phyloP scores from a whole-genome alignment of 2,888 invertebrate species.

The Aleiodes alternator region DNA sequence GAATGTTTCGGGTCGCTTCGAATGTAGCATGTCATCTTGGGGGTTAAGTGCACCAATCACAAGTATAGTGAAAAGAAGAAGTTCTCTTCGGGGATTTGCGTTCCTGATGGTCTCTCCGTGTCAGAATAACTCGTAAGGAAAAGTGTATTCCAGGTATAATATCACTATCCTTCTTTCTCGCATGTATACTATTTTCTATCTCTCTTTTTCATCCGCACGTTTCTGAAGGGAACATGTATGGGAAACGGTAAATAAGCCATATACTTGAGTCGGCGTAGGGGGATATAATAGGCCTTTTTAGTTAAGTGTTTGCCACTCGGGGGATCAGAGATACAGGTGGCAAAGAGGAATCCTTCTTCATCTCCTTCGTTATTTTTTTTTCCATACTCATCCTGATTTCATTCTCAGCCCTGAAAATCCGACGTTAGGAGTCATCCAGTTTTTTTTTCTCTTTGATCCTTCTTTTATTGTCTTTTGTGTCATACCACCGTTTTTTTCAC shows the following conservation, averaged over 20 bases:
- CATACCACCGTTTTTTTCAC: constrained; percentile 25
- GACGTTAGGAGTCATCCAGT: constrained; percentile 13
- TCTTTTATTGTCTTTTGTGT: constrained; percentile 32
- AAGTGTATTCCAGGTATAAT: constrained; percentile 36
- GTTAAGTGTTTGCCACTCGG: constrained; percentile 69
- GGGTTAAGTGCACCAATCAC: constrained; percentile 67
- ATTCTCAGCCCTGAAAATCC: constrained; percentile 33
- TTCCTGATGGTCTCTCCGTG: constrained; percentile 32
- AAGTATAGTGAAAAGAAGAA: constrained; percentile 22
- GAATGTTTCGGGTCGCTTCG: constrained; percentile 56
- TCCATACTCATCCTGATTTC: constrained; percentile 46
- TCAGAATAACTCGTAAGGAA: constrained; percentile 32
- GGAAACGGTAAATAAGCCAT: constrained; percentile 61
- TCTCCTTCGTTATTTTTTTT: constrained; percentile 22
- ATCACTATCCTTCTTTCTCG: neutral
- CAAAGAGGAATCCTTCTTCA: constrained; percentile 53
- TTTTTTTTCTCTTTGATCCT: constrained; percentile 41
- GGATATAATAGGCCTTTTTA: constrained; percentile 67
- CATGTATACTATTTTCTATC: constrained; percentile 3
- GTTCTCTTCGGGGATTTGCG: constrained; percentile 34
- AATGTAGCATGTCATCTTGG: constrained; percentile 62
- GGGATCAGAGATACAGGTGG: constrained; percentile 64
- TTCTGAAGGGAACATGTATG: constrained; percentile 43
- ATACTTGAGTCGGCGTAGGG: constrained; percentile 52
- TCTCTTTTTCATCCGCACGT: constrained; percentile 21